Conservation (phyloP, 2,888 invertebrate genomes). For the Drosophila macrospina region DNA sequence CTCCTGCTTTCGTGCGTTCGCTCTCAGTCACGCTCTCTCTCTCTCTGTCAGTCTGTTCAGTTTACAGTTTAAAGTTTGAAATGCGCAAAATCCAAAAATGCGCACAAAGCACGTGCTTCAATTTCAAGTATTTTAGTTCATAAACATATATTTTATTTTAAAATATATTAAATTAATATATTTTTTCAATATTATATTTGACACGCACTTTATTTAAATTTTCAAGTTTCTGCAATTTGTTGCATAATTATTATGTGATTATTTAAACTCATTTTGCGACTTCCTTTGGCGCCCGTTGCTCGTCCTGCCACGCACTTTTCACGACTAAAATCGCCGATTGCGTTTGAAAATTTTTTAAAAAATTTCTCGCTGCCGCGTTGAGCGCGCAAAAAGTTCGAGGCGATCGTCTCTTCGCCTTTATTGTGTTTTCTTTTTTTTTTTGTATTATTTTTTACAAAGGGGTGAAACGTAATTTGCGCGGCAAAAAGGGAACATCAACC, state of each 20-base stretch:
- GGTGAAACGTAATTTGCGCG: conserved; percentile 73
- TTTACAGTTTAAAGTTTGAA: conserved; percentile 77
- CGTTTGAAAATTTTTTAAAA: conserved; percentile 58
- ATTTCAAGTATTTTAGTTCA: conserved; percentile 18
- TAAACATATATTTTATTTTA: conserved; percentile 10
- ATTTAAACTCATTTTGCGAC: background rate
- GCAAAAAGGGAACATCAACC: conserved; percentile 58
- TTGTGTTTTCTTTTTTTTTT: conserved; percentile 34
- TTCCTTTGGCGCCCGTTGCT: conserved; percentile 52
- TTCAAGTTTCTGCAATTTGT: conserved; percentile 5
- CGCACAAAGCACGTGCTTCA: conserved; percentile 53
- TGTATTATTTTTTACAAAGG: conserved; percentile 69
- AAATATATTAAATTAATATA: background rate
- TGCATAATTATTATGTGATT: background rate
- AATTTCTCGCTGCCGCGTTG: conserved; percentile 52
- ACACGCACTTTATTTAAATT: conserved; percentile 32
- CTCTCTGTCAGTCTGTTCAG: conserved; percentile 19
- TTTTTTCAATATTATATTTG: conserved; percentile 1
- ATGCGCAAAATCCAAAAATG: conserved; percentile 72
- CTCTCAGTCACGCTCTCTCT: conserved; percentile 13
- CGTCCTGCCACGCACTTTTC: conserved; percentile 70
- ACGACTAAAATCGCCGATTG: conserved; percentile 66
- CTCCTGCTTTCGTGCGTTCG: conserved; percentile 17
- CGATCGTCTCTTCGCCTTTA: conserved; percentile 61
- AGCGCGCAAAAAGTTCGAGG: conserved; percentile 55